Conservation (phyloP, 2,113 vertebrate species). For the Ammodytes marinus region DNA sequence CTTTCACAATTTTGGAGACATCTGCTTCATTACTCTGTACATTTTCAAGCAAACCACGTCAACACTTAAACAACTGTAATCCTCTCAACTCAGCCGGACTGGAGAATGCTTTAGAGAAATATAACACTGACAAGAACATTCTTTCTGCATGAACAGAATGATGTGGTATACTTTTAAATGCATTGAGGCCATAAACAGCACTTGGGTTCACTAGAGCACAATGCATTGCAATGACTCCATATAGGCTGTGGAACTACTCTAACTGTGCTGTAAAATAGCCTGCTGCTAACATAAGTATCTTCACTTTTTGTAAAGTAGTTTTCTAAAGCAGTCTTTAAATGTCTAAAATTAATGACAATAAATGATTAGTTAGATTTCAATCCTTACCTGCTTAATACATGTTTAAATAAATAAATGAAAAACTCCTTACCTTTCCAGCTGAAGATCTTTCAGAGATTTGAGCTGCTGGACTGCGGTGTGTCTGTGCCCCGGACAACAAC, state of each 20-base stretch:
- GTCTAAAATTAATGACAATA: no score
- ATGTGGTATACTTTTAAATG: conserved; percentile 7
- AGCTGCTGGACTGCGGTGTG: conserved; percentile 57
- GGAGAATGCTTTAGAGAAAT: conserved; percentile 12
- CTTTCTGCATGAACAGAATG: conserved; percentile 29
- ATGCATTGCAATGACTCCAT: background rate
- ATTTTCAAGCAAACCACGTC: conserved; percentile 2
- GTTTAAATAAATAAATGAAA: background rate
- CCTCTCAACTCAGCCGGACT: conserved; percentile 17
- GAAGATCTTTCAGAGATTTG: conserved; percentile 31
- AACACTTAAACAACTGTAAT: conserved; percentile 21
- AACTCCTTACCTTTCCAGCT: conserved; percentile 51
- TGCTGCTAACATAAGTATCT: background rate
- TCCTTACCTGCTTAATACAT: background rate
- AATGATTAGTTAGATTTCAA: background rate
- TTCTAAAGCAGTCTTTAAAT: background rate
- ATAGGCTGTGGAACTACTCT: background rate
- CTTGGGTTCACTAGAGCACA: background rate
- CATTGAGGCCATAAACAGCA: background rate
- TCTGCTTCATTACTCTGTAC: conserved; percentile 28
- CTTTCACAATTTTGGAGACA: conserved; percentile 9
- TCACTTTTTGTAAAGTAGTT: background rate
- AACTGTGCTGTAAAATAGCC: background rate
- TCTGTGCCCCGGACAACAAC: conserved; percentile 41
- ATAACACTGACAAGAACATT: conserved; percentile 28